Conservation (phyloP, 1,140 invertebrate species). For the Lamellibrachia luymesi region DNA sequence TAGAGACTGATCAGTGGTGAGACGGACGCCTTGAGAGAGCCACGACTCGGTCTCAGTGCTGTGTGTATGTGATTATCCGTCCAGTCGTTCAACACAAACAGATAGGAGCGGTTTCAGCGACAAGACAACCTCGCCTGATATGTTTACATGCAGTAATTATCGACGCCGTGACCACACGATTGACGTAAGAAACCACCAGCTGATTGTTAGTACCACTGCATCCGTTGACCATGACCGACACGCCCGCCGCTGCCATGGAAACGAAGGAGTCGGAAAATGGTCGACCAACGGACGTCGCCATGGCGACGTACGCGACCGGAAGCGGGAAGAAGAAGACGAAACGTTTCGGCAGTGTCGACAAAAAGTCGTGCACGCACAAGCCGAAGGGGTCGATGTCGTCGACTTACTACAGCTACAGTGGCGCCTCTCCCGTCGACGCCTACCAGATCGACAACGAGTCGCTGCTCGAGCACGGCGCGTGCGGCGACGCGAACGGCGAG, state of each 20-base stretch:
- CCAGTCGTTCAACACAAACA: neutral
- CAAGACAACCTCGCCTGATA: neutral
- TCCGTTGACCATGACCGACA: neutral
- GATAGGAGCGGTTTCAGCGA: neutral
- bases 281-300: neutral
- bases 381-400: neutral
- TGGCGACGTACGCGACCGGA: neutral
- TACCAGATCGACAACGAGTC: conserved; percentile 3
- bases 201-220: neutral
- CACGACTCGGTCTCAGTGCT: neutral
- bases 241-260: neutral
- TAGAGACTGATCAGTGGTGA: neutral
- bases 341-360: neutral
- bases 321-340: neutral
- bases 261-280: neutral
- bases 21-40: neutral
- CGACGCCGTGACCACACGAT: neutral
- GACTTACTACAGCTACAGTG: neutral
- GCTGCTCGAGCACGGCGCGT: neutral
- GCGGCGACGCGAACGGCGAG: neutral
- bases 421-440: neutral
- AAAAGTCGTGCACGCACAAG: neutral
- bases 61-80: neutral
- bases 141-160: neutral
- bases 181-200: neutral